Evolutionary conservation across 2,113 vertebrate genomes (phyloP).

Genomic region (Sclerurus mexicanus): DNA sequence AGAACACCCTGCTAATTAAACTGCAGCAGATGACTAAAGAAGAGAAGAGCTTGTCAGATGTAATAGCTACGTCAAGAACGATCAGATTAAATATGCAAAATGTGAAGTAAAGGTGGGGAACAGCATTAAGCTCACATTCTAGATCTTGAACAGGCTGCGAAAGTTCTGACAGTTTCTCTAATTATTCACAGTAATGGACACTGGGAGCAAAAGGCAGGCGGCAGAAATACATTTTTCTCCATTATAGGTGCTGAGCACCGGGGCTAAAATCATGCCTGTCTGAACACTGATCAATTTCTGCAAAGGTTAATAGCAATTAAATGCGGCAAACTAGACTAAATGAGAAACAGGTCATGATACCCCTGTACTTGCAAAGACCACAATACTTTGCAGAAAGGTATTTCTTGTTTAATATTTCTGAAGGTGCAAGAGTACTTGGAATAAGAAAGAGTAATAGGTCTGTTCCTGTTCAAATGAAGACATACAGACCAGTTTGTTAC

Average conservation of each 20-base stretch:
- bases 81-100: slow-evolving; percentile 80
- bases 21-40: slow-evolving; percentile 70
- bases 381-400: slow-evolving; percentile 64
- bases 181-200: slow-evolving; percentile 83
- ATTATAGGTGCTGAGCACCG: slow-evolving; percentile 78
- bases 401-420: slow-evolving; percentile 68
- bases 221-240: slow-evolving; percentile 78
- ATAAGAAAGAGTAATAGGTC: slow-evolving; percentile 14
- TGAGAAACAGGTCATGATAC: slow-evolving; percentile 85
- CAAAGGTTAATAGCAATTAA: slow-evolving; percentile 92
- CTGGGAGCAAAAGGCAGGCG: slow-evolving; percentile 75
- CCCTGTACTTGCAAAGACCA: slow-evolving; percentile 79
- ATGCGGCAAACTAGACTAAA: slow-evolving; percentile 85
- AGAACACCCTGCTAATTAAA: slow-evolving; percentile 83
- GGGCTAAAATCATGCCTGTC: slow-evolving; percentile 84
- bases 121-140: slow-evolving; percentile 64
- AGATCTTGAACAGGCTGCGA: slow-evolving; percentile 68
- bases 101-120: slow-evolving; percentile 73
- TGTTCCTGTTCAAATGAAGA: slow-evolving; percentile 18
- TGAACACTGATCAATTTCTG: slow-evolving; percentile 83
- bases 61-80: slow-evolving; percentile 67
- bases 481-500: not conserved
- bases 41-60: slow-evolving; percentile 74
- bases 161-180: slow-evolving; percentile 82
- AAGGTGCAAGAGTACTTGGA: slow-evolving; percentile 13